A percentile compares a stretch with the other conserved stretches of the same genome.
These are phyloP conservation scores for Drosophila hamatofila DNA, from an alignment of 2,888 invertebrate genomes.

Conservation along the genomic window DNA sequence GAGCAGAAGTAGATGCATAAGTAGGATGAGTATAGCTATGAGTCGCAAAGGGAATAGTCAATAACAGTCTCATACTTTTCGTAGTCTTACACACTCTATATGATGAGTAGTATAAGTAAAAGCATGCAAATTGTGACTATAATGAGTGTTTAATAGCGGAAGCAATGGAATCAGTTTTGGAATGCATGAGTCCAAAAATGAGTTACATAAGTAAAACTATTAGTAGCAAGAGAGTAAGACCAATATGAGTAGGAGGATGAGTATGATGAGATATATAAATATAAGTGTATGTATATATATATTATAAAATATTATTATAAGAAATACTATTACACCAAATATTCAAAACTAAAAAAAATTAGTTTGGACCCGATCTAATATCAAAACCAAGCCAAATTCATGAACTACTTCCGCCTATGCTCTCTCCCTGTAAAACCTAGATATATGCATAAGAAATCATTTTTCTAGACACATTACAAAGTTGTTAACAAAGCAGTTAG, in stretches of 20 bases:
- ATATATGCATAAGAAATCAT: background rate
- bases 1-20: too few species aligned
- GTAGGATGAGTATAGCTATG: too few species aligned
- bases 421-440: background rate
- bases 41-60: too few species aligned
- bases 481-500: conserved; percentile 32
- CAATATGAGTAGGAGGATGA: background rate
- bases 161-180: background rate
- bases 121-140: background rate
- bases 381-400: background rate
- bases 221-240: background rate
- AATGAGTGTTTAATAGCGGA: background rate
- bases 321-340: too few species aligned
- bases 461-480: conserved; percentile 20
- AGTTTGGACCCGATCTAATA: too few species aligned
- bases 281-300: too few species aligned
- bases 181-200: background rate
- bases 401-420: background rate
- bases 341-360: too few species aligned
- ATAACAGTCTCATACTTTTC: too few species aligned
- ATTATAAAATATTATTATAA: too few species aligned
- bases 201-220: background rate
- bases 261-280: too few species aligned
- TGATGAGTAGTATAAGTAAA: conserved; percentile 1
- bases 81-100: background rate